phyloP scores from a whole-genome alignment of 1,140 invertebrate species.

The Contarinia nasturtii region DNA sequence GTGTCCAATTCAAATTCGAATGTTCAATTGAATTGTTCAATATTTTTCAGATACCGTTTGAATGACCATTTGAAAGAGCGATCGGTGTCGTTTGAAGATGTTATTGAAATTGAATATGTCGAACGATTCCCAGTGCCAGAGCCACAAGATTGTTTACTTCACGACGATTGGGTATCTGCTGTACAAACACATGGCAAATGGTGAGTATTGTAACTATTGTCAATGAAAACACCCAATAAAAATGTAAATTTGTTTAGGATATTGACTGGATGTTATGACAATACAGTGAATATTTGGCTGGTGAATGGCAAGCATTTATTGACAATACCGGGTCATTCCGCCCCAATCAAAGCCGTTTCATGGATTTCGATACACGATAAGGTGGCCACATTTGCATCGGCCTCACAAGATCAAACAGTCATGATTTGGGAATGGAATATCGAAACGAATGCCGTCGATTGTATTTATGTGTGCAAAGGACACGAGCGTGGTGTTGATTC shows the following conservation, averaged over 20 bases:
- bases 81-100: conserved; percentile 48
- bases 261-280: conserved; percentile 87
- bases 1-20: background rate
- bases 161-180: conserved; percentile 91
- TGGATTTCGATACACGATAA: conserved; percentile 56
- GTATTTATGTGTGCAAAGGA: conserved; percentile 61
- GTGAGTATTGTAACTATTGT: conserved; percentile 29
- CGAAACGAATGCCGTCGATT: conserved; percentile 53
- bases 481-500: conserved; percentile 80
- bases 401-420: conserved; percentile 81
- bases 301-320: conserved; percentile 63
- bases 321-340: conserved; percentile 69
- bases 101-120: conserved; percentile 77
- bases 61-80: conserved; percentile 47
- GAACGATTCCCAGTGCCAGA: conserved; percentile 71
- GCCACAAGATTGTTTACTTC: conserved; percentile 74
- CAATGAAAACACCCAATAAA: background rate
- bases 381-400: conserved; percentile 54
- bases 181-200: conserved; percentile 56
- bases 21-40: background rate
- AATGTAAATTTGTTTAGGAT: conserved; percentile 36
- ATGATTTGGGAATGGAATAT: conserved; percentile 83
- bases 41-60: conserved; percentile 23
- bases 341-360: conserved; percentile 66
- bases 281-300: conserved; percentile 78